Conservation (phyloP, 2,113 vertebrate species). For the Lepus timidus region DNA sequence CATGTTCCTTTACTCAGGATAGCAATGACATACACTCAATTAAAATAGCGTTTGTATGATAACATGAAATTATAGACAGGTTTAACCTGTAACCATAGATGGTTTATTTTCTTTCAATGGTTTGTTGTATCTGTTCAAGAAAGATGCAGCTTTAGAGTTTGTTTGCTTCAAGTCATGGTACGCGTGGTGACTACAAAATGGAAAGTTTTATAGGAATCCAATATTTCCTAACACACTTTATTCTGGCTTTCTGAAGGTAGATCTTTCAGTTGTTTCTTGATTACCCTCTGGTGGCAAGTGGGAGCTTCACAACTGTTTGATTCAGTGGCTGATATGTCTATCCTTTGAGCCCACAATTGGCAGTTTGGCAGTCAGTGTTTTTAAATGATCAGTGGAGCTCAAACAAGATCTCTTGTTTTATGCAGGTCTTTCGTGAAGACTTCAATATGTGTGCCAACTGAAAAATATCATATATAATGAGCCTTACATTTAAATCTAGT, state of each 20-base stretch:
- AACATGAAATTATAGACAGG: background rate
- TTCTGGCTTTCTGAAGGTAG: conserved; percentile 27
- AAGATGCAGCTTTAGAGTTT: conserved; percentile 59
- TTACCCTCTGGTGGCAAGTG: conserved; percentile 45
- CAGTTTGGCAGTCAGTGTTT: conserved; percentile 61
- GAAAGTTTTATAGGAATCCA: background rate
- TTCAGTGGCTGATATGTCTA: conserved; percentile 3
- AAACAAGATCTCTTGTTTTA: conserved; percentile 59
- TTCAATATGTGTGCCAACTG: conserved; percentile 44
- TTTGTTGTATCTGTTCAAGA: background rate
- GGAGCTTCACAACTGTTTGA: conserved; percentile 62
- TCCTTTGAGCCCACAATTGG: conserved; percentile 59
- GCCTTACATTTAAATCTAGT: conserved; percentile 48
- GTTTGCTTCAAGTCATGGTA: conserved; percentile 5
- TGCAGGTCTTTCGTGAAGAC: conserved; percentile 12
- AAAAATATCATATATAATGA: conserved; percentile 57
- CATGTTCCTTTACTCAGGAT: background rate
- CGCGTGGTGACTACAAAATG: background rate
- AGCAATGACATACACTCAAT: background rate
- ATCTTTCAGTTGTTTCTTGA: conserved; percentile 78
- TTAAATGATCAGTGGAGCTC: conserved; percentile 68
- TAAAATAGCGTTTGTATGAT: background rate
- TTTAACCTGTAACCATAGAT: conserved; percentile 37
- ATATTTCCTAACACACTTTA: background rate
- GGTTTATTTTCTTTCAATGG: background rate